Evolutionary conservation across 2,113 vertebrate species (phyloP).

Genomic region (Elaphurus davidianus): DNA sequence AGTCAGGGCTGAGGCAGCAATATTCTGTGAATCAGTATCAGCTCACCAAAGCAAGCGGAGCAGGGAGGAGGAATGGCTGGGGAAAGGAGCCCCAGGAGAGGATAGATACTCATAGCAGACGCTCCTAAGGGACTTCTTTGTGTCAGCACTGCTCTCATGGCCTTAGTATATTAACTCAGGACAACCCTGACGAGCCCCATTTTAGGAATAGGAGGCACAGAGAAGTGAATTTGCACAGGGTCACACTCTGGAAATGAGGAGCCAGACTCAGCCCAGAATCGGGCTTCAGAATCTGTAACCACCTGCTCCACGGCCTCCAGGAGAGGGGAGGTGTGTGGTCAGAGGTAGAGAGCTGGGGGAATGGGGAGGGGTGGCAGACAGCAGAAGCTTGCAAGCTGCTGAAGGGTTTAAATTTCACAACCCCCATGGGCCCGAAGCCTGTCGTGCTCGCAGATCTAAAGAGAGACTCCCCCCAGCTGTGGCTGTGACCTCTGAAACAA

Average conservation of each 20-base stretch:
- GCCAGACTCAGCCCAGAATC: background rate
- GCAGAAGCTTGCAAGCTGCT: background rate
- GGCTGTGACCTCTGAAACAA: background rate
- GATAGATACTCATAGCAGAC: background rate
- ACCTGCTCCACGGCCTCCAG: background rate
- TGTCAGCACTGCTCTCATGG: background rate
- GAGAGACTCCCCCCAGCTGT: background rate
- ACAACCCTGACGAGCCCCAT: background rate
- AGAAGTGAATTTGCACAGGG: background rate
- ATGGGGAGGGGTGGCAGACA: background rate
- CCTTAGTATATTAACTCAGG: background rate
- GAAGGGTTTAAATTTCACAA: background rate
- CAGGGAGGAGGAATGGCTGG: background rate
- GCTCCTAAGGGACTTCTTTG: background rate
- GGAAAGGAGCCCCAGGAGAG: background rate
- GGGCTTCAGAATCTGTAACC: background rate
- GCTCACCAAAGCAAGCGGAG: background rate
- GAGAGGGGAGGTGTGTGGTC: background rate
- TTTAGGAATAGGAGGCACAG: background rate
- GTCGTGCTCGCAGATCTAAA: background rate
- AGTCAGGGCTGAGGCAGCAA: background rate
- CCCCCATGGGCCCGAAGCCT: background rate
- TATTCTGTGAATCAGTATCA: background rate
- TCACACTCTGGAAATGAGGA: background rate
- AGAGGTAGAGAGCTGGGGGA: background rate